Percentiles rank a stretch among this genome's conserved stretches.
Evolutionary conservation across 2,888 invertebrate genomes (phyloP).

Genomic region (Onthophagus sagittarius): DNA sequence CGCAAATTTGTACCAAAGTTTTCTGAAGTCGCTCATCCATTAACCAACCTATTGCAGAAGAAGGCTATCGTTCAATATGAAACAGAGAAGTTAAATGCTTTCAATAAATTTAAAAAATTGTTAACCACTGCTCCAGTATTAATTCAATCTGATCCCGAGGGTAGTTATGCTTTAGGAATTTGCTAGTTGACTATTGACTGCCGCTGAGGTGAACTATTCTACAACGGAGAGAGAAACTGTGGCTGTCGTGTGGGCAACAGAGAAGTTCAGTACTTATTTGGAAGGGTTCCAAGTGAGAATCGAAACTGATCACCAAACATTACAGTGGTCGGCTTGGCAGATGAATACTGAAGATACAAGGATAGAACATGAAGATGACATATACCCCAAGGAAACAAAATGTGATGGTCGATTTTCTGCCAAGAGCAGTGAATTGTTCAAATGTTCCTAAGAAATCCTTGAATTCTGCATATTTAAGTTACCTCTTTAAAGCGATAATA

Average conservation of each 20-base stretch:
- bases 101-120: too few relatives aligned
- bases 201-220: slow-evolving; percentile 34
- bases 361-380: slow-evolving; percentile 41
- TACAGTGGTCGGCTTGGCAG: slow-evolving; percentile 47
- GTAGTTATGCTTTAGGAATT: too few relatives aligned
- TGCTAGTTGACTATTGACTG: slow-evolving; percentile 25
- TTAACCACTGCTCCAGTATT: too few relatives aligned
- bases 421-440: slow-evolving; percentile 12
- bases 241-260: slow-evolving; percentile 31
- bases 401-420: slow-evolving; percentile 43
- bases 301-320: slow-evolving; percentile 46
- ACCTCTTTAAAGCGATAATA: too few relatives aligned
- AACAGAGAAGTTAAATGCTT: too few relatives aligned
- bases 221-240: slow-evolving; percentile 37
- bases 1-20: too few relatives aligned
- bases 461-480: neutral
- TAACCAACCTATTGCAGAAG: too few relatives aligned
- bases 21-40: slow-evolving; percentile 23
- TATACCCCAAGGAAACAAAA: slow-evolving; percentile 42
- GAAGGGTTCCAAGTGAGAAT: slow-evolving; percentile 39
- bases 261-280: slow-evolving; percentile 44
- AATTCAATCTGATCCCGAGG: too few relatives aligned
- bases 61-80: too few relatives aligned
- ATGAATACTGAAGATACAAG: slow-evolving; percentile 45
- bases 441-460: neutral